These are phyloP conservation scores for Phenacoccus solenopsis DNA, from an alignment of 1,140 invertebrate species.

Conservation along the genomic window DNA sequence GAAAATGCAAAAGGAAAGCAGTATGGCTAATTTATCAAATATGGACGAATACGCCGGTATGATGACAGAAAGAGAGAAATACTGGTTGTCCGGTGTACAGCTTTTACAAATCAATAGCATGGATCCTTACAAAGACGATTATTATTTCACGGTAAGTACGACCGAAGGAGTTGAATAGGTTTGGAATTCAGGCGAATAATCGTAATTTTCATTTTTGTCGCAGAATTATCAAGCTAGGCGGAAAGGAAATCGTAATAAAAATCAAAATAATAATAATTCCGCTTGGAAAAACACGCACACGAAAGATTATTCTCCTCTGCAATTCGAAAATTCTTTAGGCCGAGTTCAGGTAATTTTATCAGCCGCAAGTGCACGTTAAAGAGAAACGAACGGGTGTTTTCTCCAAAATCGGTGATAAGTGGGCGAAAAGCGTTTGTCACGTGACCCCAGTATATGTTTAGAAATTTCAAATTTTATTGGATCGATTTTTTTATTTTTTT, in stretches of 20 bases:
- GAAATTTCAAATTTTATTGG: no score
- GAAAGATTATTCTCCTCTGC: slow-evolving; percentile 26
- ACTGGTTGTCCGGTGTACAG: slow-evolving; percentile 23
- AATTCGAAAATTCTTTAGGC: slow-evolving; percentile 29
- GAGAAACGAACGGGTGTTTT: no score
- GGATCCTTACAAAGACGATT: slow-evolving; percentile 22
- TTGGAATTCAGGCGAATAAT: no score
- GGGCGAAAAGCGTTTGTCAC: no score
- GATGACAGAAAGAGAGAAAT: slow-evolving; percentile 22
- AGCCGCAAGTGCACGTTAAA: background rate
- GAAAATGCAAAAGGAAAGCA: slow-evolving; percentile 18
- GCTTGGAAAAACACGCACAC: slow-evolving; percentile 15
- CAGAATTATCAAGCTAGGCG: slow-evolving; percentile 7
- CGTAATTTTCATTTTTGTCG: no score
- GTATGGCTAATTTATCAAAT: background rate
- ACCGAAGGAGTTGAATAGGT: no score
- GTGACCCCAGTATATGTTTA: no score
- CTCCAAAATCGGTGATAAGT: no score
- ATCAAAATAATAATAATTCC: background rate
- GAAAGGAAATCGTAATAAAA: slow-evolving; percentile 5
- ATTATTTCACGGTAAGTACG: slow-evolving; percentile 21
- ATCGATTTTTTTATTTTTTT: background rate
- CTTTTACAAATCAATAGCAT: slow-evolving; percentile 21
- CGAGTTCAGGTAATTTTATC: slow-evolving; percentile 25
- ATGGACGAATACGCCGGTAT: slow-evolving; percentile 21